Percentiles rank a stretch among this genome's conserved stretches.
phyloP scores from a whole-genome alignment of 1,140 invertebrate genomes.

The Maconellicoccus hirsutus region DNA sequence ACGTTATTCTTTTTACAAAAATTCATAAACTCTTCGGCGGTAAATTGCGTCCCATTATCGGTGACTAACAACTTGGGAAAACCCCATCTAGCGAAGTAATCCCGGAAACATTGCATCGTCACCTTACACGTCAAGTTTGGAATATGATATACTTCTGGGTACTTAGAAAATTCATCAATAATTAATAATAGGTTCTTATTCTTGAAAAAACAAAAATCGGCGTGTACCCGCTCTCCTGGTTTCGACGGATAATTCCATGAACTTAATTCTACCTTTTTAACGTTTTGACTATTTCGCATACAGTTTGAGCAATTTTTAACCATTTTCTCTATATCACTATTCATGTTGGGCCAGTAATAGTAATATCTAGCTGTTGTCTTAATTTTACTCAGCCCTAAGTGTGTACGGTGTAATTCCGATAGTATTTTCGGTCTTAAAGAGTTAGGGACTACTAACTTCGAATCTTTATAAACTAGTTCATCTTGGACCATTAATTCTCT shows the following conservation, averaged over 20 bases:
- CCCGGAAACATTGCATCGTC: neutral
- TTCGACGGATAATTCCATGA: conserved; percentile 22
- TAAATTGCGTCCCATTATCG: conserved; percentile 32
- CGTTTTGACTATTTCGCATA: too few species aligned
- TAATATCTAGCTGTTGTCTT: conserved; percentile 38
- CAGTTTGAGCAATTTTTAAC: conserved; percentile 23
- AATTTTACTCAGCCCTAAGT: conserved; percentile 39
- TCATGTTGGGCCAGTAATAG: conserved; percentile 39
- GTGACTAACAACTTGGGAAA: conserved; percentile 24
- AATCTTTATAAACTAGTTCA: conserved; percentile 29
- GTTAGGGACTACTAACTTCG: conserved; percentile 32
- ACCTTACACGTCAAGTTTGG: neutral
- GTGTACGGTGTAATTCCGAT: conserved; percentile 35
- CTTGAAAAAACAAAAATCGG: conserved; percentile 33
- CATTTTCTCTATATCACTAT: conserved; percentile 36
- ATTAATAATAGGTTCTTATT: neutral
- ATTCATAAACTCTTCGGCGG: conserved; percentile 28
- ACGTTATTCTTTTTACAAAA: conserved; percentile 31
- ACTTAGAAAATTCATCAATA: neutral
- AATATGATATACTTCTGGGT: neutral
- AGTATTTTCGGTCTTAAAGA: conserved; percentile 30
- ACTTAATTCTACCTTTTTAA: neutral
- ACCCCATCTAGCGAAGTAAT: neutral
- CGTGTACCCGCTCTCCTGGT: conserved; percentile 31
- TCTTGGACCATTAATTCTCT: conserved; percentile 27